Conservation (phyloP, 35 echinoderm and acorn worm genomes). For the Eucidaris tribuloides region DNA sequence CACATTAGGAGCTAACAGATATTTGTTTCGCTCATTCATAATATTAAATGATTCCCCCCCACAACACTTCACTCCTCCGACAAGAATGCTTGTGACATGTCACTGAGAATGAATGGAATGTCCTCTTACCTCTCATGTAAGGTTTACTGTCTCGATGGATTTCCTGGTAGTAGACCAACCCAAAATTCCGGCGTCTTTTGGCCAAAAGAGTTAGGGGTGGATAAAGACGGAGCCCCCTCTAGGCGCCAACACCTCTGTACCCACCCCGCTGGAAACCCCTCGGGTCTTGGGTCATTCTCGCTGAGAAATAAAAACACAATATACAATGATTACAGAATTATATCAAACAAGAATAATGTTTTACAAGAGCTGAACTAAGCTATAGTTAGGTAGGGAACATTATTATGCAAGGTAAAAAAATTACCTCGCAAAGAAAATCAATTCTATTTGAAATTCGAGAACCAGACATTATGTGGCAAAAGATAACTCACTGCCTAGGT, state of each 20-base stretch:
- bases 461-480: no score
- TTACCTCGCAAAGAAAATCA: neutral
- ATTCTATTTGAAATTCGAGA: neutral
- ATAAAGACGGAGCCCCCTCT: slow-evolving; percentile 94
- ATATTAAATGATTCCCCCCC: no score
- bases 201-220: slow-evolving; percentile 85
- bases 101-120: no score
- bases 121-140: slow-evolving; percentile 97
- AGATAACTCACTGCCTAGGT: no score
- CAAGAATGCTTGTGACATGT: no score
- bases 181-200: slow-evolving; percentile 78
- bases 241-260: slow-evolving; percentile 81
- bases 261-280: slow-evolving; percentile 57
- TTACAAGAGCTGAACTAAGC: neutral
- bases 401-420: neutral
- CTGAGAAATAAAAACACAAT: neutral
- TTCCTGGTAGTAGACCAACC: slow-evolving; percentile 95
- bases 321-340: neutral
- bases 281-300: slow-evolving; percentile 49
- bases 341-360: neutral
- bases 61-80: no score
- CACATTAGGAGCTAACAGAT: no score
- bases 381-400: neutral
- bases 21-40: no score
- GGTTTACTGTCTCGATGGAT: slow-evolving; percentile 87